Evolutionary conservation across 2,888 invertebrate species (phyloP), one percentile per base, ranked within the genome.

Genomic region (Dendrolimus houi): DNA sequence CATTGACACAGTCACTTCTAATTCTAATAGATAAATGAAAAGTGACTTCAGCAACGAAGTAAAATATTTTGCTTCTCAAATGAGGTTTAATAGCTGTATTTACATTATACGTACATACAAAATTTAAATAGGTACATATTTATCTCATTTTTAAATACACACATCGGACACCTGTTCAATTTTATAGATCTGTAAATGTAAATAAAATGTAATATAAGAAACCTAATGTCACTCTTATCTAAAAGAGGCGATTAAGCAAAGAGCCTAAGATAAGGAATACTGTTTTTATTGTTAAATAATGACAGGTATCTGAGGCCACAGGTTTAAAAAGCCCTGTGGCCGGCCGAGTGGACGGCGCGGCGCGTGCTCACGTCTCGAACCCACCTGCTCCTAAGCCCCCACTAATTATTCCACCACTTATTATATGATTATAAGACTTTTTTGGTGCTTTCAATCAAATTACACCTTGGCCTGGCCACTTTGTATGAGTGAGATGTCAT

Each of bases 401-500:
- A 77, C 79, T 87, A 89, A 90, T 89, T 89, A 89, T 89, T 85
- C 87, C 79, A 81, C 86, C 86, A 86, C 87, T 88, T 87, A 88
- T 89, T 86, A 87, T 85, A 87, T 87, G 85, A 89, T 89, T 87
- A 89, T 87, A 83, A 82, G 81, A 87, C 81, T 88, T 89, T 90
- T 90, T 90, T 89, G 87, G 87, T 87, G 87, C 90, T 89, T 88
- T 90, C 90, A 89, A 89, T 89, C 89, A 88, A 90, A 90, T 90
- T 90, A 89, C 90, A 90, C 90, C 88, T 89, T 89, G 82, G 81
- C 73, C 71, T 67, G 78, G 77, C 79, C 81, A 85, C 83, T 87
- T 85, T 75, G 82, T 79, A 78, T 64, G 82, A 90, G 85, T 89
- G 82, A 90, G 89, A 89, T 89, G 89, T 90, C 89, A 86, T 88